Conservation (phyloP, 2,113 vertebrate genomes). For the Ardeotis arabs region DNA sequence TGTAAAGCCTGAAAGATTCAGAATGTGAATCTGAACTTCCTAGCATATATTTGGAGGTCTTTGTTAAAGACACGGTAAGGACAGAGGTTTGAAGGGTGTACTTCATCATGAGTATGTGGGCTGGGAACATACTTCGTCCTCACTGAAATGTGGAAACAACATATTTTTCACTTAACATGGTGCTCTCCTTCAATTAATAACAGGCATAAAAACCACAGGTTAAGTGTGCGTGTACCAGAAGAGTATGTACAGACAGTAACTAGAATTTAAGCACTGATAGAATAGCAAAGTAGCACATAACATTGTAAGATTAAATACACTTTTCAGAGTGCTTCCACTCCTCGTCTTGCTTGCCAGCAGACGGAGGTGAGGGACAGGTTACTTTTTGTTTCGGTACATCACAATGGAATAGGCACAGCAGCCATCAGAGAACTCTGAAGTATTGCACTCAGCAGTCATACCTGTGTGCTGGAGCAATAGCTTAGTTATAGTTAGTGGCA, state of each 20-base stretch:
- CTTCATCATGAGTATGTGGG: background rate
- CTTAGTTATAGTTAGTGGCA: background rate
- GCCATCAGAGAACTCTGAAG: background rate
- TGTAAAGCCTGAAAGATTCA: background rate
- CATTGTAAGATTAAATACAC: background rate
- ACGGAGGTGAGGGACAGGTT: background rate
- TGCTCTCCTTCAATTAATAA: background rate
- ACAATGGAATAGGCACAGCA: background rate
- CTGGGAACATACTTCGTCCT: background rate
- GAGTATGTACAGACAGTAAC: background rate
- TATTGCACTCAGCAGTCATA: fast-evolving
- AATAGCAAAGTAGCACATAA: background rate
- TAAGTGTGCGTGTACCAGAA: background rate
- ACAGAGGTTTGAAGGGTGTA: background rate
- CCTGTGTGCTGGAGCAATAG: background rate
- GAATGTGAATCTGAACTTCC: background rate
- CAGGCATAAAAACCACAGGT: background rate
- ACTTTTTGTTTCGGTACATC: background rate
- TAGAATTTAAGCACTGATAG: background rate
- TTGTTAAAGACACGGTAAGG: background rate
- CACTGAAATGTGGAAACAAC: background rate
- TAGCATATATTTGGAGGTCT: background rate
- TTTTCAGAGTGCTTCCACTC: background rate
- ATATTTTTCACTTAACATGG: background rate
- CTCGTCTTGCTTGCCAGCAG: background rate